These are phyloP conservation scores for Bombus balteatus DNA, from an alignment of 1,140 invertebrate species.

Conservation along the genomic window DNA sequence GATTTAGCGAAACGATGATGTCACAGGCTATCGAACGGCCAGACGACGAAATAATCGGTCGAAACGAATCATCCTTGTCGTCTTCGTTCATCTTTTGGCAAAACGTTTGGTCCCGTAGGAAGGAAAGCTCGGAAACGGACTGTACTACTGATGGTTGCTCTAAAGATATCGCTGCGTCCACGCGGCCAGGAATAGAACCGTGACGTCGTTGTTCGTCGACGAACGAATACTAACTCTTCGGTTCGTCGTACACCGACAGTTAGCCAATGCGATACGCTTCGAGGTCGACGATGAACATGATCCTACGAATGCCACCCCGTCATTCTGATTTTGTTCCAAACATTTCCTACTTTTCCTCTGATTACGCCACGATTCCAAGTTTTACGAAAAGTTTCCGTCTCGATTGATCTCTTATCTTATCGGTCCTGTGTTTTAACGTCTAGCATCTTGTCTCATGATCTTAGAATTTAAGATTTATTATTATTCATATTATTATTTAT, in stretches of 20 bases:
- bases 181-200: slow-evolving; percentile 75
- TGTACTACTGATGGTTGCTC: slow-evolving; percentile 69
- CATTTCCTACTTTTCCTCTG: slow-evolving; percentile 1
- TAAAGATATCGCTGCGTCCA: slow-evolving; percentile 80
- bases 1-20: slow-evolving; percentile 3
- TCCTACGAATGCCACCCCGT: slow-evolving; percentile 1
- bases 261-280: slow-evolving; percentile 44
- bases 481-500: neutral
- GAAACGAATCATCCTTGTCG: slow-evolving; percentile 45
- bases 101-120: slow-evolving; percentile 32
- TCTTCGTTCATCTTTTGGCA: slow-evolving; percentile 44
- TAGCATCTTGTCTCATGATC: neutral
- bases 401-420: too few species aligned
- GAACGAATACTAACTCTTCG: slow-evolving; percentile 51
- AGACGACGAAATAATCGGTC: neutral
- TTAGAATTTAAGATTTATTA: neutral
- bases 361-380: neutral
- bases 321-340: slow-evolving; percentile 15
- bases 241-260: slow-evolving; percentile 32
- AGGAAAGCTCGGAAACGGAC: slow-evolving; percentile 66
- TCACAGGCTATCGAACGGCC: neutral
- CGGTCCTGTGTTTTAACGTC: neutral
- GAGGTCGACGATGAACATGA: slow-evolving; percentile 40
- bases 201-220: slow-evolving; percentile 73
- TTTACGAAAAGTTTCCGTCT: neutral